These are phyloP conservation scores for Melinaea marsaeus DNA, from an alignment of 2,888 invertebrate genomes.

Conservation along the genomic window DNA sequence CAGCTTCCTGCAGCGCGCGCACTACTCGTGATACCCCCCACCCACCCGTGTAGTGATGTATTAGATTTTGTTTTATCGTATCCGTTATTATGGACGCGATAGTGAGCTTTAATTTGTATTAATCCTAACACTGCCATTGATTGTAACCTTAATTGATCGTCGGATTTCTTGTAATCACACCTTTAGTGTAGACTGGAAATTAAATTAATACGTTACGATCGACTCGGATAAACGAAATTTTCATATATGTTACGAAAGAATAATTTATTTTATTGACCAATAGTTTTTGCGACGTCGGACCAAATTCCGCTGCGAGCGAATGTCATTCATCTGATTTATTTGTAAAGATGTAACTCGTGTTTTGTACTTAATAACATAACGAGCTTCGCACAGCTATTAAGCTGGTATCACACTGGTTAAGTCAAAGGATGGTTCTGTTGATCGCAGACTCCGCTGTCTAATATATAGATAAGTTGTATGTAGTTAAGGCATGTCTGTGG, in stretches of 20 bases:
- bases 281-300: neutral
- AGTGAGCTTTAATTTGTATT: too few relatives aligned
- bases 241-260: too few relatives aligned
- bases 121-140: too few relatives aligned
- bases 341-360: neutral
- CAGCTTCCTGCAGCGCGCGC: conserved; percentile 83
- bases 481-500: conserved; percentile 4
- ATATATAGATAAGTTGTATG: neutral
- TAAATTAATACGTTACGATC: too few relatives aligned
- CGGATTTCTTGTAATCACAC: too few relatives aligned
- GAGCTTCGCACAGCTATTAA: conserved; percentile 4
- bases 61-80: too few relatives aligned
- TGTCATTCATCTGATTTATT: neutral
- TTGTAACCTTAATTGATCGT: too few relatives aligned
- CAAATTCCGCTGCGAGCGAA: neutral
- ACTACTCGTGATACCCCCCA: conserved; percentile 49
- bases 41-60: neutral
- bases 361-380: conserved; percentile 5
- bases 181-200: too few relatives aligned
- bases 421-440: neutral
- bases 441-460: neutral
- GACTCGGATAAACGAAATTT: too few relatives aligned
- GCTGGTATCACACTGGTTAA: neutral
- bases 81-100: too few relatives aligned
- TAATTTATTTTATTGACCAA: neutral